Percentiles rank a stretch among this genome's conserved stretches.
Evolutionary conservation across 2,888 invertebrate genomes (phyloP).

Genomic region (Deilephila elpenor): DNA sequence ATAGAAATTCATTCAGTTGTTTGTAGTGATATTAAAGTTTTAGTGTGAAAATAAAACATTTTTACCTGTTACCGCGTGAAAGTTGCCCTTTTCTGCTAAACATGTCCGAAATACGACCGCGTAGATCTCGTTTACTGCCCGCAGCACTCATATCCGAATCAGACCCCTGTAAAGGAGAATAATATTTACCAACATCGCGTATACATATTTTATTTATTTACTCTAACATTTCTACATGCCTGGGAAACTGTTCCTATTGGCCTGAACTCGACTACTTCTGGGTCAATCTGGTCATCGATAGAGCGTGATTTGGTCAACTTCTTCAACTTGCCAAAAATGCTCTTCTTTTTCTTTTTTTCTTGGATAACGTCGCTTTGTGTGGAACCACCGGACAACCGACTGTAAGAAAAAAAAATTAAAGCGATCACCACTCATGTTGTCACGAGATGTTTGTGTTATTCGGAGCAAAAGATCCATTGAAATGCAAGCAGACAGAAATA

Average conservation of each 20-base stretch:
- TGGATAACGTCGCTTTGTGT: slow-evolving; percentile 92
- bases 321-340: slow-evolving; percentile 93
- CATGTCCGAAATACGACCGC: slow-evolving; percentile 92
- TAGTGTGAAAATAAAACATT: background rate
- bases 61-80: slow-evolving; percentile 88
- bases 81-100: slow-evolving; percentile 88
- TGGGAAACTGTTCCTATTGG: slow-evolving; percentile 84
- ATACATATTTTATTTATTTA: background rate
- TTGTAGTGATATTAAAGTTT: no score
- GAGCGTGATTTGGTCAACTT: slow-evolving; percentile 94
- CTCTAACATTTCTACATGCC: slow-evolving; percentile 46
- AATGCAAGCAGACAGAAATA: no score
- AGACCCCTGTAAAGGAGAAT: slow-evolving; percentile 81
- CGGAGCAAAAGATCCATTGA: no score
- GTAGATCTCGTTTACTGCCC: slow-evolving; percentile 90
- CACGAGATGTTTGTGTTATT: no score
- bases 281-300: slow-evolving; percentile 87
- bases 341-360: slow-evolving; percentile 92
- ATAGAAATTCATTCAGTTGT: no score
- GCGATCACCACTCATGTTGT: no score
- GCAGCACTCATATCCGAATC: slow-evolving; percentile 89
- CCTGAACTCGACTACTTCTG: slow-evolving; percentile 75
- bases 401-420: slow-evolving; percentile 49
- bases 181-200: background rate
- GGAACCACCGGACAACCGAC: slow-evolving; percentile 92